Evolutionary conservation across 1,140 invertebrate species (phyloP), one percentile per base, ranked within the genome.

Genomic region (Drosophila carrolli): DNA sequence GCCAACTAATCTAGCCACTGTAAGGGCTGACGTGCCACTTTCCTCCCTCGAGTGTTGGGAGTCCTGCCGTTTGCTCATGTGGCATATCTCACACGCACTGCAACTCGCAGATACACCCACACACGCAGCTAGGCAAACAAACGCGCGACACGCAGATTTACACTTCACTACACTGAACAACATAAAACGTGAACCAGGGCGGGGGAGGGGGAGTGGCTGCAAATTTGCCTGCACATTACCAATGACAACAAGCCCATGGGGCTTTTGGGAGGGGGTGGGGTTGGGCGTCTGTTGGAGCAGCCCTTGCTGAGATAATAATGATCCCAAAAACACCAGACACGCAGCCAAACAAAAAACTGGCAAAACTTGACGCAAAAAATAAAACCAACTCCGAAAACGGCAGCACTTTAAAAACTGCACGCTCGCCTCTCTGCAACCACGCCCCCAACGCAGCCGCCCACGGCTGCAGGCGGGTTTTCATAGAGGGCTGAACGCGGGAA

Each of bases 341-440:
- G 74, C 67, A 50, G 47, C 59, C 37, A 43, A 75, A 51, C 51
- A 63, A 63, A 63, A 59, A 55, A 66, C 43, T 13, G 60, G 9
- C 43, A 13, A 35, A 50, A 38, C n/a, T 40, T 43, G 27, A 16
- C 4, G 37, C 11, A 55, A 58, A 75, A 75, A 58, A 27, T 38
- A 46, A 16, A 29, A 40, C 41, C 46, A 54, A 14, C 54, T 58
- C 48, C 51, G 62, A 75, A 75, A 55, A 74, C 70, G 55, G 75
- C 66, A 75, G 65, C 54, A 63, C 65, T 83, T 75, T 83, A 71
- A 75, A 59, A 71, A 60, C 56, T 66, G 78, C 73, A 75, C 40
- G 53, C 71, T 55, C 27, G 35, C 9, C 40, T 47, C 10, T 0
- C 38, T 43, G 14, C 43, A 32, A 19, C 27, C 14, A 19, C 37